phyloP scores from a whole-genome alignment of 2,113 vertebrate species.

The Melanocharis versteri region DNA sequence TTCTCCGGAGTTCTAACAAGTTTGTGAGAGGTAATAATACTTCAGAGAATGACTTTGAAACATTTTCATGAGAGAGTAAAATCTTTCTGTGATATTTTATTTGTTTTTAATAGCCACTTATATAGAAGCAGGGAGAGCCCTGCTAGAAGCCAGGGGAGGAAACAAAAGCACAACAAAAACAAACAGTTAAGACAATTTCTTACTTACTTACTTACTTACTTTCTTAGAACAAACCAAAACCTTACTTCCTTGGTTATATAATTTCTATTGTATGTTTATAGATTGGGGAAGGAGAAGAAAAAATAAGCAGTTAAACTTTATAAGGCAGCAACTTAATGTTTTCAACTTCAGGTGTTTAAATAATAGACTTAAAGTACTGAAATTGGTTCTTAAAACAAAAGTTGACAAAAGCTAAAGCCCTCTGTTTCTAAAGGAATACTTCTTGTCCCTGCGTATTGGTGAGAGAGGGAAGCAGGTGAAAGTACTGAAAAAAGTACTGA shows the following conservation, averaged over 20 bases:
- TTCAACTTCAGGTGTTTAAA: neutral
- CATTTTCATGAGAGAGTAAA: neutral
- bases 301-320: neutral
- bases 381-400: neutral
- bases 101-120: neutral
- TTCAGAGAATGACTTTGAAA: neutral
- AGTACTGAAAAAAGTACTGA: neutral
- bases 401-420: neutral
- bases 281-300: neutral
- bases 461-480: neutral
- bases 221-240: too few species aligned
- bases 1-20: neutral
- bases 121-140: neutral
- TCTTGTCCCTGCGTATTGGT: neutral
- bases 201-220: too few species aligned
- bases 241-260: neutral
- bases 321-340: too few species aligned
- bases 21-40: neutral
- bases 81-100: neutral
- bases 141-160: neutral
- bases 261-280: neutral
- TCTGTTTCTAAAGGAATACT: neutral
- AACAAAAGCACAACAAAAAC: neutral
- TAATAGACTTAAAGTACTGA: neutral
- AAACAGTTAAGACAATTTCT: neutral